phyloP scores from a whole-genome alignment of 2,797 vertebrate genomes.

The Pseudochirops cupreus region DNA sequence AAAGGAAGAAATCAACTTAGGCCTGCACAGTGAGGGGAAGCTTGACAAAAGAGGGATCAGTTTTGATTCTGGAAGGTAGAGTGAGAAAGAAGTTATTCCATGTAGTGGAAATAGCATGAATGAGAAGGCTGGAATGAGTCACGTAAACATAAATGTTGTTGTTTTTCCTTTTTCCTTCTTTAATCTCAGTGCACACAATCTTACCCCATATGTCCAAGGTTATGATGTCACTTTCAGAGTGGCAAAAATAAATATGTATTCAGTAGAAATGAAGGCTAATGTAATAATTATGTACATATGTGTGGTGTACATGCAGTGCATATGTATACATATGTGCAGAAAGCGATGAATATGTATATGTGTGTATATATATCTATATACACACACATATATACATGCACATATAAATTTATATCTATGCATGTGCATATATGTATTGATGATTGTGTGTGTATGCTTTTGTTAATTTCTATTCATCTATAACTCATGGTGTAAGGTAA shows the following conservation, averaged over 20 bases:
- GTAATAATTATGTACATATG: not conserved
- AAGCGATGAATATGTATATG: fast-evolving
- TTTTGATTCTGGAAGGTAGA: not conserved
- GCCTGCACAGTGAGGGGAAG: not conserved
- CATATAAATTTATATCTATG: too few relatives aligned
- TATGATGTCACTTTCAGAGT: not conserved
- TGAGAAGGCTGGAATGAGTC: not conserved
- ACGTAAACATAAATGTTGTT: not conserved
- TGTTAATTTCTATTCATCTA: not conserved
- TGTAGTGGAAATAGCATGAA: not conserved
- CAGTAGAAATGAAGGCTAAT: not conserved
- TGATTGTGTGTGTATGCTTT: too few relatives aligned
- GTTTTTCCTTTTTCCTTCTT: not conserved
- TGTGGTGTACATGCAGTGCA: too few relatives aligned
- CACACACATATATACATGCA: too few relatives aligned
- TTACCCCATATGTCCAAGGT: not conserved
- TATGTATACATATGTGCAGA: too few relatives aligned
- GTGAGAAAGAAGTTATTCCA: not conserved
- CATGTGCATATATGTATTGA: too few relatives aligned
- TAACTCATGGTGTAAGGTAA: not conserved
- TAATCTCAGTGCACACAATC: not conserved
- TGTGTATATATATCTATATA: too few relatives aligned
- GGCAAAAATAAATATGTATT: not conserved
- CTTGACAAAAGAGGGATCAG: not conserved
- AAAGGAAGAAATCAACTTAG: not conserved